These are phyloP conservation scores for Formica exsecta DNA, from an alignment of 1,140 invertebrate species.

Conservation along the genomic window DNA sequence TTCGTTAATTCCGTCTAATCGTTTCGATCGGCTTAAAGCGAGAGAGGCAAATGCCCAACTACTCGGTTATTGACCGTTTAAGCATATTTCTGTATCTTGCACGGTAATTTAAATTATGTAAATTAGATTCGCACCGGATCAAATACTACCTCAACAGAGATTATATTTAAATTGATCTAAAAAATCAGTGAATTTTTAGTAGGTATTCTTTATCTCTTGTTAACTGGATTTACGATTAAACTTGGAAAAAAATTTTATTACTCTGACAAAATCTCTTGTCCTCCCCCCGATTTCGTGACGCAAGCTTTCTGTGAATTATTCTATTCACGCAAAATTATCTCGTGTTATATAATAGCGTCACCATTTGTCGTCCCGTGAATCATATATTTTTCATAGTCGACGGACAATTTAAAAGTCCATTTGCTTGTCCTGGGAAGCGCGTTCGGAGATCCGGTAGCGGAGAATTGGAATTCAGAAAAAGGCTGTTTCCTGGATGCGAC, in stretches of 20 bases:
- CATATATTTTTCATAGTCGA: slow-evolving; percentile 26
- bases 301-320: neutral
- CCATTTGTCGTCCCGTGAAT: neutral
- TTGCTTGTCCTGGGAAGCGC: slow-evolving; percentile 30
- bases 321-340: slow-evolving; percentile 1
- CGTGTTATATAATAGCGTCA: neutral
- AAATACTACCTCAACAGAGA: neutral
- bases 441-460: slow-evolving; percentile 36
- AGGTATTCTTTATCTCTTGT: neutral
- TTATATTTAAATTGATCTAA: neutral
- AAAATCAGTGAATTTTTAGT: neutral
- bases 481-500: slow-evolving; percentile 55
- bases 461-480: slow-evolving; percentile 54
- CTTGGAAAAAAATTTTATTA: neutral
- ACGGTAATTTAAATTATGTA: no score
- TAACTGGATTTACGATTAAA: neutral
- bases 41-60: neutral
- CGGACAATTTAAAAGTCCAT: slow-evolving; percentile 62
- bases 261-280: neutral
- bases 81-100: neutral
- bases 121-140: neutral
- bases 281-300: neutral
- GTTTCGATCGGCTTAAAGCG: slow-evolving; percentile 3
- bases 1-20: slow-evolving; percentile 52
- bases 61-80: neutral